phyloP scores from a whole-genome alignment of 1,140 invertebrate genomes.

The Scaptodrosophila lebanonensis region DNA sequence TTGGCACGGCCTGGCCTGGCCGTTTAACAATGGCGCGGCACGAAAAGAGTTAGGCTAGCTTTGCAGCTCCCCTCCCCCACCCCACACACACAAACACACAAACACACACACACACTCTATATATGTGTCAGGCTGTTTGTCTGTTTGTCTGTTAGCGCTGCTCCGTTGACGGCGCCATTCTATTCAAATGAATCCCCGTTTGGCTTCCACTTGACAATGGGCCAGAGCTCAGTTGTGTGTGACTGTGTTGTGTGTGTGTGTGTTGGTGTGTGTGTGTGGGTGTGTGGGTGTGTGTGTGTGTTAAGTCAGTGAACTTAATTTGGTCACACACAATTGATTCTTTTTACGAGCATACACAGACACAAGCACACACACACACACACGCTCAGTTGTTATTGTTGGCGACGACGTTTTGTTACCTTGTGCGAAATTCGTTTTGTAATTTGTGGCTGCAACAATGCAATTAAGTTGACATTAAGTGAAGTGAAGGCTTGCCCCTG shows the following conservation, averaged over 20 bases:
- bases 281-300: constrained; percentile 13
- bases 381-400: constrained; percentile 42
- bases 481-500: constrained; percentile 53
- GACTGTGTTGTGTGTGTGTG: constrained; percentile 19
- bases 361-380: constrained; percentile 3
- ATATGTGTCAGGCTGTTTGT: background rate
- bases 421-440: constrained; percentile 68
- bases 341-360: constrained; percentile 48
- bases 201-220: constrained; percentile 70
- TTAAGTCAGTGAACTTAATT: constrained; percentile 72
- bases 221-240: background rate
- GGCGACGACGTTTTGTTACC: constrained; percentile 55
- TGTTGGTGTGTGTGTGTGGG: background rate
- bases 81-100: too few species aligned
- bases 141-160: constrained; percentile 9
- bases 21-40: constrained; percentile 8
- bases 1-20: too few species aligned
- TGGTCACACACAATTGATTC: constrained; percentile 73
- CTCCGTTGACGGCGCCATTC: constrained; percentile 46
- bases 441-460: constrained; percentile 73
- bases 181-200: constrained; percentile 69
- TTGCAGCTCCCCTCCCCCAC: too few species aligned
- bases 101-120: constrained; percentile 7
- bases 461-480: constrained; percentile 73
- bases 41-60: constrained; percentile 10